Base-by-base conservation (phyloP, 2,888 invertebrate genomes). In the Ditula angustiorana region DNA sequence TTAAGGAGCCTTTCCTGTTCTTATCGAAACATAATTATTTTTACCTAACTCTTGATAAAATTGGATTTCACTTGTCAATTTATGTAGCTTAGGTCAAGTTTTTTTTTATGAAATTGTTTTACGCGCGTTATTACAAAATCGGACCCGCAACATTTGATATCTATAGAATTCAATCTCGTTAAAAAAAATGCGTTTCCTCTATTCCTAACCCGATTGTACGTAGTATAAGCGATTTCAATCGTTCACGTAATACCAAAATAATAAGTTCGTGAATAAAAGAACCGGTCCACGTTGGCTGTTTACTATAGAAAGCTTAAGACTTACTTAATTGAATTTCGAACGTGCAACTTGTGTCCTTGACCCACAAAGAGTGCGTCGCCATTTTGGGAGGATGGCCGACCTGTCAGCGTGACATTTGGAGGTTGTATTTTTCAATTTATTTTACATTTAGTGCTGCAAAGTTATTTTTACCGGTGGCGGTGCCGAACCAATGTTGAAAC, bases 401-500 rank as follows among this genome's bases (percentile, higher is more conserved):
- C 81, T 85, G 87, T 84, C 87, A 83, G 57, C 83, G 72, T 79
- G 83, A 80, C 71, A 69, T 83, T 78, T 75, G 60, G 75, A 87
- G 89, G 89, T 88, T 78, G 80, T 73, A 73, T 66, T 70, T 70
- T 53, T 53, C 11, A 23, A 30, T 50, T 30, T 50, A 50, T 30
- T 19, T 41, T 21, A 30, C n/a, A n/a, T 16, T 26, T 8, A 1
- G 24, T 11, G 2, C 44, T 2, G 49, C 50, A 19, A 53, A 35
- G 21, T 35, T 53, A 35, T 53, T 33, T 53, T 8, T 35, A 21
- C 53, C 13, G 3, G 10, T 26, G 13, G 28, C n/a, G 7, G 11
- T 49, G 30, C 4, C 8, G 8, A 24, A 26, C 8, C 16, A 13
- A 19, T 11, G 47, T 24, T 7, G n/a, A 5, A 21, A 21, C 21